These are phyloP conservation scores for Scolopax bukidnonensis DNA, from an alignment of 2,797 vertebrate species.

Conservation along the genomic window DNA sequence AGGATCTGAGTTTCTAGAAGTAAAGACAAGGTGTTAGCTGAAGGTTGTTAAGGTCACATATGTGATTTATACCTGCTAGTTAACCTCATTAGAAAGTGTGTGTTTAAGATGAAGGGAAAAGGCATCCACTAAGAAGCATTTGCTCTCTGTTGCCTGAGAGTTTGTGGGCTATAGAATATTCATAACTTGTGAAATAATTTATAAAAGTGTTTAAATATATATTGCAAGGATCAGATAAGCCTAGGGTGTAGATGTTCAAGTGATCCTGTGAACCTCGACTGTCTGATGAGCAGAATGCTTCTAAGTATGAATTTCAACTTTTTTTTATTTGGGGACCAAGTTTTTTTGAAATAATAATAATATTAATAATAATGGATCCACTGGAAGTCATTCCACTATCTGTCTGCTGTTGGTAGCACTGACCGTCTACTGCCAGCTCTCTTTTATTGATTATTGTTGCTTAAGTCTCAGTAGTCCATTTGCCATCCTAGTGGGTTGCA, in stretches of 20 bases:
- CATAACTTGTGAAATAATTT: background rate
- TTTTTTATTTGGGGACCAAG: background rate
- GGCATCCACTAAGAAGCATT: background rate
- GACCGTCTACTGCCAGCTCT: background rate
- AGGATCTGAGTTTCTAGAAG: background rate
- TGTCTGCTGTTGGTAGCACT: background rate
- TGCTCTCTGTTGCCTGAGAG: background rate
- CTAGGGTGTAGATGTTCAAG: background rate
- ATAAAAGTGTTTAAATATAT: background rate
- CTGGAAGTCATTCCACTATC: background rate
- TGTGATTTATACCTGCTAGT: background rate
- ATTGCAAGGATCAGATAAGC: background rate
- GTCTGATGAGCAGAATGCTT: background rate
- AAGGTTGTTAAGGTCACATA: background rate
- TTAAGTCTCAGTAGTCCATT: background rate
- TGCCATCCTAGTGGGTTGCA: background rate
- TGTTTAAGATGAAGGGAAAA: background rate
- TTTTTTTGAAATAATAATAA: background rate
- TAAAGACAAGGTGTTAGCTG: background rate
- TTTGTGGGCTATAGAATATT: background rate
- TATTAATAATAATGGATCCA: background rate
- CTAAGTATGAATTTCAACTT: background rate
- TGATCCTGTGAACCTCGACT: background rate
- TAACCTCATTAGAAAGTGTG: background rate
- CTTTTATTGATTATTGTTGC: background rate